Conservation (phyloP, 1,140 invertebrate species). For the Cylas formicarius region DNA sequence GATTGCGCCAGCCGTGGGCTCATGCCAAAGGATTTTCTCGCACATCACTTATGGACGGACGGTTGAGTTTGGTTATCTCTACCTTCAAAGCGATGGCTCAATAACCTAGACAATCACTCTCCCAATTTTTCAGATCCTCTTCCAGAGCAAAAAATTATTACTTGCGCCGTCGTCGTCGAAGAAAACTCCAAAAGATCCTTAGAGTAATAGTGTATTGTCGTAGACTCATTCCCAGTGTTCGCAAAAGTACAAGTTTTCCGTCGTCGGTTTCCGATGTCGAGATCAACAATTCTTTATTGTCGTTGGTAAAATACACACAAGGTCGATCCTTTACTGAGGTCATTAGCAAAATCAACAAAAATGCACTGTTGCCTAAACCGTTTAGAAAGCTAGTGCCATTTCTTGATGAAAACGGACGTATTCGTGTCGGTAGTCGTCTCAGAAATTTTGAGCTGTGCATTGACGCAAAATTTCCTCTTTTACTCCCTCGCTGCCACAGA, state of each 20-base stretch:
- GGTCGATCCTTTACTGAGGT: too few species aligned
- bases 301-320: too few species aligned
- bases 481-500: conserved; percentile 1
- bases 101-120: background rate
- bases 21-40: background rate
- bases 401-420: background rate
- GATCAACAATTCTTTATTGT: too few species aligned
- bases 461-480: conserved; percentile 5
- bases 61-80: background rate
- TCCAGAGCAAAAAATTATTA: background rate
- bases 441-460: conserved; percentile 3
- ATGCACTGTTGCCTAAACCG: conserved; percentile 1
- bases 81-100: background rate
- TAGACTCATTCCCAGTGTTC: too few species aligned
- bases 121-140: background rate
- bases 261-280: too few species aligned
- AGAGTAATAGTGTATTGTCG: too few species aligned
- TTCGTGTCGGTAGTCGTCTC: conserved; percentile 1
- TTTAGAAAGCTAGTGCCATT: conserved; percentile 2
- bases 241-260: too few species aligned
- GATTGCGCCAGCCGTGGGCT: conserved; percentile 29
- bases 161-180: too few species aligned
- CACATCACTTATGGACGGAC: conserved; percentile 1
- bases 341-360: too few species aligned
- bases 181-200: too few species aligned